Percentiles rank a stretch among this genome's conserved stretches.
phyloP scores from a whole-genome alignment of 2,888 invertebrate species.

The Selenia dentaria region DNA sequence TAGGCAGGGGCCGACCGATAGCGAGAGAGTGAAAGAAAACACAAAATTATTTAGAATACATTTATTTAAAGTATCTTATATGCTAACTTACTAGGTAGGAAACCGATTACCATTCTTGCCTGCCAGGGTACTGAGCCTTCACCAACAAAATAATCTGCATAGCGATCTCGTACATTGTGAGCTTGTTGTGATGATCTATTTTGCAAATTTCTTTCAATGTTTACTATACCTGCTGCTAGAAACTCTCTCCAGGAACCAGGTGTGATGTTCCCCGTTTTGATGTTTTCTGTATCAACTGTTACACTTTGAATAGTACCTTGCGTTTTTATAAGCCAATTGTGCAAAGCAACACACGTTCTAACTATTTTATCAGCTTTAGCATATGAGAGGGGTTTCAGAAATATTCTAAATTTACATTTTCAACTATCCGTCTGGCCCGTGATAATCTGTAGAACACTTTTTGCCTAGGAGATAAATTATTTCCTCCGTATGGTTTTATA shows the following conservation, averaged over 20 bases:
- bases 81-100: no score
- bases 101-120: neutral
- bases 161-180: neutral
- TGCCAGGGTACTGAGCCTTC: neutral
- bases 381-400: neutral
- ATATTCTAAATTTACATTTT: slow-evolving; percentile 13
- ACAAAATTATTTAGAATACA: no score
- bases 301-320: neutral
- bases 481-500: neutral
- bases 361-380: neutral
- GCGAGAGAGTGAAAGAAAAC: no score
- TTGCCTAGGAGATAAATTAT: neutral
- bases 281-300: neutral
- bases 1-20: no score
- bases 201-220: neutral
- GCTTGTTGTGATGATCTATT: neutral
- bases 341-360: neutral
- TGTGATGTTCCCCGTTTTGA: neutral
- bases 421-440: slow-evolving; percentile 1
- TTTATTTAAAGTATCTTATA: no score
- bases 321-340: neutral
- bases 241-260: neutral
- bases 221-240: neutral
- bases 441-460: slow-evolving; percentile 1
- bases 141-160: neutral